Base-by-base conservation (phyloP, 2,113 vertebrate genomes). In the Poicephalus meyeri region DNA sequence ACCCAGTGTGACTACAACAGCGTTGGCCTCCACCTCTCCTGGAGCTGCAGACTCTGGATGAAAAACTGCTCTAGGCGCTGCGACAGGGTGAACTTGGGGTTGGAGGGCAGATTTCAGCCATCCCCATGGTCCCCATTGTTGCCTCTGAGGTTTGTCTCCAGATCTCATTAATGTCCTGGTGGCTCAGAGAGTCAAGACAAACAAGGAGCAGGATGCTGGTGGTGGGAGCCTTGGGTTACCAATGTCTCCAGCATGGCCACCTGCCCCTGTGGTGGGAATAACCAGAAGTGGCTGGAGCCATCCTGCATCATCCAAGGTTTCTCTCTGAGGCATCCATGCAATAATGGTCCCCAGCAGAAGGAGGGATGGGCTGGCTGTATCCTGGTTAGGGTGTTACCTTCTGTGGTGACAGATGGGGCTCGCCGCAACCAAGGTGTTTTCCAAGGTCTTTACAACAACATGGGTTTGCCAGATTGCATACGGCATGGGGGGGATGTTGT, bases 401-500 rank as follows among this genome's bases (percentile, higher is more conserved):
- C 42, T 3, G 1, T 31, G 12, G 15, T 65, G 63, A 74, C 66
- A 88, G 49, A 16, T 12, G 55, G 44, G 19, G 5, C 25, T 77
- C 16, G 9, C 23, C 21, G 56, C 50, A 80, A 44, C 0, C 10
- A 5, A 25, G 46, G 5, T 52, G 4, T 70, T 90, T 68, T 7
- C 37, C 49, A 6, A 9, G 7, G 5, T 9, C 60, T 89, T 78
- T 81, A 41, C n/a, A 29, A 46, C 21, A 29, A 15, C 28, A 3
- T 2, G 23, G 6, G 5, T 35, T 42, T 74, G 52, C 8, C 2
- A 25, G 16, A 12, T 10, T 5, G 1, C 16, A 9, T 14, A 19
- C 0, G 13, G 20, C 26, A 24, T 10, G 4, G 11, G 37, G 24
- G 8, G 2, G 33, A 26, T 11, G 5, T 33, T 1, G 1, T 35